These are phyloP conservation scores for Lateolabrax maculatus DNA, from an alignment of 2,797 vertebrate genomes.

Conservation along the genomic window DNA sequence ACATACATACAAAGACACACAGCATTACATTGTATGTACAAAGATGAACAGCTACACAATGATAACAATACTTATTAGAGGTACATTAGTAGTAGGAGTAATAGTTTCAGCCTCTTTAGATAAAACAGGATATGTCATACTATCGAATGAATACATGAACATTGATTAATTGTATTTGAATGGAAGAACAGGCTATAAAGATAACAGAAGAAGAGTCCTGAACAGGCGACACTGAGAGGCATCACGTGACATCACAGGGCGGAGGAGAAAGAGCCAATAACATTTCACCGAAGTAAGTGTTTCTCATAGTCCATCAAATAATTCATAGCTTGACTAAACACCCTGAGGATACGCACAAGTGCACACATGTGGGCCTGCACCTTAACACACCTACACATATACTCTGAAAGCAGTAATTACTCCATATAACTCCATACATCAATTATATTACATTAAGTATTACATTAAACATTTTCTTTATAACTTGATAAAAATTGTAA, in stretches of 20 bases:
- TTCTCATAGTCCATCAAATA: slow-evolving; percentile 19
- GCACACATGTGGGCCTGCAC: slow-evolving; percentile 19
- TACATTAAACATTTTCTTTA: background rate
- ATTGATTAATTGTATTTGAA: too few relatives aligned
- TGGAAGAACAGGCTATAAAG: background rate
- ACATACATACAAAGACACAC: slow-evolving; percentile 26
- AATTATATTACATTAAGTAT: too few relatives aligned
- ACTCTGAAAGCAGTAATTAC: background rate
- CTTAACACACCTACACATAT: background rate
- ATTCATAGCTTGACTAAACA: slow-evolving; percentile 23
- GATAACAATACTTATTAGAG: background rate
- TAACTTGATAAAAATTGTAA: background rate
- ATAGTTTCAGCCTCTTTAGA: too few relatives aligned
- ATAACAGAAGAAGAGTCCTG: background rate
- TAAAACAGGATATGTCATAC: background rate
- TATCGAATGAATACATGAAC: background rate
- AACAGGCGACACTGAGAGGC: slow-evolving; percentile 9
- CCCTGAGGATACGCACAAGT: slow-evolving; percentile 17
- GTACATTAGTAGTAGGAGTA: background rate
- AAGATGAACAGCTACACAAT: background rate
- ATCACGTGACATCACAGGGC: slow-evolving; percentile 20
- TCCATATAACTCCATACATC: too few relatives aligned
- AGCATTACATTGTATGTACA: background rate
- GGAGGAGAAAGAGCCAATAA: slow-evolving; percentile 12
- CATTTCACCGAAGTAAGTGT: background rate